Evolutionary conservation across 2,888 invertebrate species (phyloP).

Genomic region (Sceliomorpha sp.): DNA sequence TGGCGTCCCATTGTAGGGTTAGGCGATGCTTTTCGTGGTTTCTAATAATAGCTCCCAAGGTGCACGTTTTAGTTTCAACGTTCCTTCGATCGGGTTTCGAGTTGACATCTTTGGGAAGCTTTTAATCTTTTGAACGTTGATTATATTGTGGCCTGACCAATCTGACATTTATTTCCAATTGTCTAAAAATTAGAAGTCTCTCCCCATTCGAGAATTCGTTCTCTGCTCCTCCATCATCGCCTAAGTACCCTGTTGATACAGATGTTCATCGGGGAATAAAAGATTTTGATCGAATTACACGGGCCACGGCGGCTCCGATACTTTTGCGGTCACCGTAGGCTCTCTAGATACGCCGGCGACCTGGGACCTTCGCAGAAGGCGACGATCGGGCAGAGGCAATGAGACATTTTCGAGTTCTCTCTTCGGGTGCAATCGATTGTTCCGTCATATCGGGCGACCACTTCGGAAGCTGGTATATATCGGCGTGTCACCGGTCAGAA

Average conservation of each 20-base stretch:
- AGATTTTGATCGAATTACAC: conserved; percentile 21
- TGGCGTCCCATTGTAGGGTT: conserved; percentile 24
- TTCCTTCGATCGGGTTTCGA: background rate
- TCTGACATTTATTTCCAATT: no score
- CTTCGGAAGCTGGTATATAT: conserved; percentile 68
- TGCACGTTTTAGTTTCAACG: no score
- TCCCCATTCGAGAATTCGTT: no score
- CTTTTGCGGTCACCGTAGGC: conserved; percentile 15
- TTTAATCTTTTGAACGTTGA: no score
- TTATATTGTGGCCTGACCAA: no score
- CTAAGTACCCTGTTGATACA: conserved; percentile 18
- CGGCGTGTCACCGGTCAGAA: conserved; percentile 58
- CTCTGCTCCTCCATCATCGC: conserved; percentile 7
- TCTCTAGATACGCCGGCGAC: no score
- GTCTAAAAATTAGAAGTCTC: no score
- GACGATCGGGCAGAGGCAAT: conserved; percentile 30
- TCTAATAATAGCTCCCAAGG: background rate
- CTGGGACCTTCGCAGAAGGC: conserved; percentile 1
- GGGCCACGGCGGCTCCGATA: background rate
- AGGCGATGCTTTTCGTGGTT: conserved; percentile 31
- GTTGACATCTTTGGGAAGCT: no score
- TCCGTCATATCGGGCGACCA: conserved; percentile 70
- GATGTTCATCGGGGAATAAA: conserved; percentile 23
- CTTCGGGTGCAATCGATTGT: conserved; percentile 72
- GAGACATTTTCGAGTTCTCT: conserved; percentile 54